phyloP scores from a whole-genome alignment of 2,888 invertebrate species.

The Eupithecia subumbrata region DNA sequence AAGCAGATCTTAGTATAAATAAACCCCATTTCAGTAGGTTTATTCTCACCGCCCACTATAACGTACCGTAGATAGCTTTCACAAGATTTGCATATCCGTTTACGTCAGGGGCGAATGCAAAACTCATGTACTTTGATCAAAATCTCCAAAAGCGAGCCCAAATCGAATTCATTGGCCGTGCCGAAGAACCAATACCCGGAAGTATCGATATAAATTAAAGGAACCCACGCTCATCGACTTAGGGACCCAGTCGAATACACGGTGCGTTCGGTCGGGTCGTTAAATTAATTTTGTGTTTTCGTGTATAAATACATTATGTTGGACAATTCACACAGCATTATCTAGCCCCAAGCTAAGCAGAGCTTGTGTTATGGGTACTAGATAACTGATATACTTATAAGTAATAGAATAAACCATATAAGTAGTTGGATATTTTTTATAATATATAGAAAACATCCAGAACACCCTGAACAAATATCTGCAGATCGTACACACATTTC shows the following conservation, averaged over 20 bases:
- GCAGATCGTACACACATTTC: too few species aligned
- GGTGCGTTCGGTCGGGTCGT: background rate
- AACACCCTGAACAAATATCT: too few species aligned
- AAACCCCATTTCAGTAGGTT: background rate
- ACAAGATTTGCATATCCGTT: background rate
- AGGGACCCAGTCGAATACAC: conserved; percentile 4
- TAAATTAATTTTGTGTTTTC: too few species aligned
- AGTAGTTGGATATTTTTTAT: too few species aligned
- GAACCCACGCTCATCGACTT: conserved; percentile 19
- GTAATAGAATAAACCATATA: too few species aligned
- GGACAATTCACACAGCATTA: too few species aligned
- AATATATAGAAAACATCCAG: too few species aligned
- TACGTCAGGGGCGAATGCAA: background rate
- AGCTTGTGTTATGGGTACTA: too few species aligned
- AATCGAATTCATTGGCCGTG: conserved; percentile 13
- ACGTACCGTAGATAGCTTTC: background rate
- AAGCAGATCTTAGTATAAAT: background rate
- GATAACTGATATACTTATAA: too few species aligned
- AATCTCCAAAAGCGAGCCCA: conserved; percentile 8
- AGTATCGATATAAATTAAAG: conserved; percentile 22
- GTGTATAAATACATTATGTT: too few species aligned
- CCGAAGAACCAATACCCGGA: conserved; percentile 1
- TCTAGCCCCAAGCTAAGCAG: too few species aligned
- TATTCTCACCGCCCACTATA: background rate
- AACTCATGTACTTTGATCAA: background rate